Percentiles rank a stretch among this genome's conserved stretches.
Evolutionary conservation across 2,797 vertebrate genomes (phyloP).

Genomic region (Vipera ursinii): DNA sequence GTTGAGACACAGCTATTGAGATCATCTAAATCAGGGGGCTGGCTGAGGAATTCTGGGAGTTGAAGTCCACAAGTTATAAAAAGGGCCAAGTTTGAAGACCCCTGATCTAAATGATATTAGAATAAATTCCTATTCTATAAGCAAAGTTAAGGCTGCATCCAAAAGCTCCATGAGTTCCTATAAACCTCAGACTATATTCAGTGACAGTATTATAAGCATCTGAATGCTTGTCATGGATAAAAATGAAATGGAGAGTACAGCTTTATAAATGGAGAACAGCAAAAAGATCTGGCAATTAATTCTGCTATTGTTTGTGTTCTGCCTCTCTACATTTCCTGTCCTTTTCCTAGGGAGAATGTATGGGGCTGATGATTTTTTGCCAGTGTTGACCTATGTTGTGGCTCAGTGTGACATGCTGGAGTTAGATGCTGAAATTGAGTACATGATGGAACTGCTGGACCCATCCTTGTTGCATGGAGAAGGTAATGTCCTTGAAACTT

Average conservation of each 20-base stretch:
- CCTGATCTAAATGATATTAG: not conserved
- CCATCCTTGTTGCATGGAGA: slow-evolving; percentile 92
- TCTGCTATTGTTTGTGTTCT: slow-evolving; percentile 28
- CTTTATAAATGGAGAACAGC: not conserved
- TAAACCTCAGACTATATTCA: not conserved
- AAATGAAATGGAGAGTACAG: slow-evolving; percentile 12
- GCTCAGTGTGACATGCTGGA: slow-evolving; percentile 96
- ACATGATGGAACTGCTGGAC: slow-evolving; percentile 97
- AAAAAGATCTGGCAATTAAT: not conserved
- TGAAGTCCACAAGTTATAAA: too few species aligned
- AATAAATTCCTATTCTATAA: not conserved
- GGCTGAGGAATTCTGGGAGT: too few species aligned
- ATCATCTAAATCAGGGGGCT: too few species aligned
- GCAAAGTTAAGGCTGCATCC: not conserved
- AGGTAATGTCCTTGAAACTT: slow-evolving; percentile 71
- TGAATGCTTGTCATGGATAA: not conserved
- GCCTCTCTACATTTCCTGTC: not conserved
- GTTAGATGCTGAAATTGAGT: slow-evolving; percentile 90
- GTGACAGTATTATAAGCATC: not conserved
- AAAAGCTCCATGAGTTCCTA: not conserved
- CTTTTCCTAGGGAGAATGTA: slow-evolving; percentile 85
- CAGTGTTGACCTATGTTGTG: slow-evolving; percentile 91
- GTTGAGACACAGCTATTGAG: not conserved
- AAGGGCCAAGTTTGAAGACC: too few species aligned
- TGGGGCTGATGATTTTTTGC: slow-evolving; percentile 95